Evolutionary conservation across 2,888 invertebrate species (phyloP).

Genomic region (Argyresthia albistria): DNA sequence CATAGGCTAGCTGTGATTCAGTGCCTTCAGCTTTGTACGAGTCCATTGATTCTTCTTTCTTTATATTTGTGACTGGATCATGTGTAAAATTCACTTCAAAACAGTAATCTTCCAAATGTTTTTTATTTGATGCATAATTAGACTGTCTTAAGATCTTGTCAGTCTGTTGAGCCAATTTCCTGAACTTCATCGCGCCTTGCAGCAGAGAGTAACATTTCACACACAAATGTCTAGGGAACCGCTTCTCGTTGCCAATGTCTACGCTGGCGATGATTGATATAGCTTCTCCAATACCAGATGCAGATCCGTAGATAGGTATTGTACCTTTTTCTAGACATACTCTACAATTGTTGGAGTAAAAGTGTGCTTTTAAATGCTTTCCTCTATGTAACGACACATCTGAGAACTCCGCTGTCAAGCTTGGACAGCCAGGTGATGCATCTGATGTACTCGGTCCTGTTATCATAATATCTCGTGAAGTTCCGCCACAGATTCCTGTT

Average conservation of each 20-base stretch:
- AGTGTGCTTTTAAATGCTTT: no score
- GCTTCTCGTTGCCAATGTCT: neutral
- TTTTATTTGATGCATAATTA: neutral
- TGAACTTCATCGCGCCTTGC: neutral
- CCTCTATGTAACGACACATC: no score
- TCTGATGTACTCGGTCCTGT: no score
- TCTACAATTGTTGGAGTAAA: neutral
- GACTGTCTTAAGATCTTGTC: neutral
- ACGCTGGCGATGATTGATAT: neutral
- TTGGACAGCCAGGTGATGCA: no score
- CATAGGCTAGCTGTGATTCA: neutral
- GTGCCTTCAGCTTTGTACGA: no score
- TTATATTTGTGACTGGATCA: neutral
- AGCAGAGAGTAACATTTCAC: neutral
- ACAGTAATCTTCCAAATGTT: neutral
- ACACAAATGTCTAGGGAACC: neutral
- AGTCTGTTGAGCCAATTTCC: neutral
- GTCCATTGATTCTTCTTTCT: neutral
- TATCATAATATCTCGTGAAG: no score
- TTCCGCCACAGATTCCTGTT: no score
- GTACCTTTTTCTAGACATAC: neutral
- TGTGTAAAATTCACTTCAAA: neutral
- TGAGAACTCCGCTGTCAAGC: no score
- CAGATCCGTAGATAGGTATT: neutral
- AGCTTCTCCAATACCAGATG: neutral